Percentiles rank a stretch among this genome's conserved stretches.
These are phyloP conservation scores for Liodrosophila aerea DNA, from an alignment of 2,888 invertebrate species.

Conservation along the genomic window DNA sequence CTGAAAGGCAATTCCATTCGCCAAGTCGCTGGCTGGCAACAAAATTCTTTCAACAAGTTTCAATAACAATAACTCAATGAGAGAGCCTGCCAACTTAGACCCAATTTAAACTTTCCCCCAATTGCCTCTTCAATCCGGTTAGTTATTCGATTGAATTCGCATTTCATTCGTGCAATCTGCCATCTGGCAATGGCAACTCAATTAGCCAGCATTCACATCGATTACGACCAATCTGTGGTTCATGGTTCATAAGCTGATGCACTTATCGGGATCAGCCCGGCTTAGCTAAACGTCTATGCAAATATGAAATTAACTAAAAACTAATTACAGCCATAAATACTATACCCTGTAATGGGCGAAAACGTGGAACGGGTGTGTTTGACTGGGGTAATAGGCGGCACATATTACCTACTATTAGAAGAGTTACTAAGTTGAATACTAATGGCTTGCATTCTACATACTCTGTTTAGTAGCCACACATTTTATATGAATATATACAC, in stretches of 20 bases:
- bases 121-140: not conserved
- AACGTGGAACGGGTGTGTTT: not conserved
- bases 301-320: slow-evolving; percentile 28
- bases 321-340: slow-evolving; percentile 11
- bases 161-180: slow-evolving; percentile 8
- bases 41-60: slow-evolving; percentile 16
- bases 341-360: not conserved
- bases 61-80: slow-evolving; percentile 26
- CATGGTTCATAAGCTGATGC: slow-evolving; percentile 4
- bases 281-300: slow-evolving; percentile 26
- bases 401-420: no score
- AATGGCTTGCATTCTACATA: no score
- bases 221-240: slow-evolving; percentile 24
- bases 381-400: no score
- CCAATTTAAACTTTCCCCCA: slow-evolving; percentile 11
- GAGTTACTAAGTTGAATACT: no score
- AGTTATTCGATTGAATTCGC: not conserved
- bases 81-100: slow-evolving; percentile 22
- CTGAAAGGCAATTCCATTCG: not conserved
- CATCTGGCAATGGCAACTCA: slow-evolving; percentile 9
- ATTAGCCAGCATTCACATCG: slow-evolving; percentile 38
- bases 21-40: no score
- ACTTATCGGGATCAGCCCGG: not conserved
- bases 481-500: no score
- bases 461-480: no score